phyloP scores from a whole-genome alignment of 2,797 vertebrate genomes.

The Microctenopoma steveboyesi region DNA sequence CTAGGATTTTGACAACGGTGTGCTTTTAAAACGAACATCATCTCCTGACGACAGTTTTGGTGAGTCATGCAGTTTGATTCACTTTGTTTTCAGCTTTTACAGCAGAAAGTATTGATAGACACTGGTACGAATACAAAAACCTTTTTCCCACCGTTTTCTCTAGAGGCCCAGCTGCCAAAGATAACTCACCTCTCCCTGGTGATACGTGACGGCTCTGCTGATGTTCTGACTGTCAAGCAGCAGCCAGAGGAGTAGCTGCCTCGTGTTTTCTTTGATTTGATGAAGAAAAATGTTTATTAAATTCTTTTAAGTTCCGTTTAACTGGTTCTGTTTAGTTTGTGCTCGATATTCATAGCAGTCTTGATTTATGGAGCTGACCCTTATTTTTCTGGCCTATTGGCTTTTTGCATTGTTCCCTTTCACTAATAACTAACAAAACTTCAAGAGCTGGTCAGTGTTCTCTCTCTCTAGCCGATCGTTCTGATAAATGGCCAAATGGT shows the following conservation, averaged over 20 bases:
- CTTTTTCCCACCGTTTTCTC: too few relatives aligned
- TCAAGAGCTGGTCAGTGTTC: background rate
- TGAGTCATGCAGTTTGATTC: slow-evolving; percentile 28
- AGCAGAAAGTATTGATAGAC: too few relatives aligned
- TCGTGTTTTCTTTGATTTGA: background rate
- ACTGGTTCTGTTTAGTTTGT: slow-evolving; percentile 17
- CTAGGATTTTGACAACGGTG: slow-evolving; percentile 12
- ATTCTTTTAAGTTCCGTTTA: background rate
- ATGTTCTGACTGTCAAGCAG: slow-evolving; percentile 6
- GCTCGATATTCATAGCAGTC: background rate
- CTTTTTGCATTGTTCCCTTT: slow-evolving; percentile 26
- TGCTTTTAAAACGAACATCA: background rate
- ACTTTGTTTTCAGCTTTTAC: background rate
- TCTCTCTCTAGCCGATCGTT: slow-evolving; percentile 11
- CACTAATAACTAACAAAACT: background rate
- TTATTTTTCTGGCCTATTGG: background rate
- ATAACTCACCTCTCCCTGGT: slow-evolving; percentile 67
- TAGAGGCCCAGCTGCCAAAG: slow-evolving; percentile 53
- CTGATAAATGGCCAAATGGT: slow-evolving; percentile 8
- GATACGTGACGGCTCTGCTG: slow-evolving; percentile 41
- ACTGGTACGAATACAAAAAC: too few relatives aligned
- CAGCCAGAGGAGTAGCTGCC: slow-evolving; percentile 32
- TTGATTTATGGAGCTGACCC: slow-evolving; percentile 10
- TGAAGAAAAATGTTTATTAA: background rate
- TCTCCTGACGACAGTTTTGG: slow-evolving; percentile 40